Evolutionary conservation across 2,113 vertebrate genomes (phyloP), one percentile per base, ranked within the genome.

Genomic region (Toxotes jaculatrix): DNA sequence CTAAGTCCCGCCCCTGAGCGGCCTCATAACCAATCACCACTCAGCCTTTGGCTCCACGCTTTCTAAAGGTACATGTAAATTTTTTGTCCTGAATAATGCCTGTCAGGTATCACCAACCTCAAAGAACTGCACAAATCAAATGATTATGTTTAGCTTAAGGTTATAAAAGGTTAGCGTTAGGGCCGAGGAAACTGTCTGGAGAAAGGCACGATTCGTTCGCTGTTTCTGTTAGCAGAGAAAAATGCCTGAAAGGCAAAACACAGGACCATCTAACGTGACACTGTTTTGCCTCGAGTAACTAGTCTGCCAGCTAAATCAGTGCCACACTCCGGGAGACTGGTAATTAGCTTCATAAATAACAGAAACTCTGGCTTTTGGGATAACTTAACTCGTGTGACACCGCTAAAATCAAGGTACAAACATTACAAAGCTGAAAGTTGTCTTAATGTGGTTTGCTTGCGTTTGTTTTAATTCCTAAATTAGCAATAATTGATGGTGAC

Each of bases 1-100:
- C 4, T 19, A 80, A 72, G 57, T n/a, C 75, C 85, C 86, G 75
- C 91, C 94, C 68, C 53, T 9, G 40, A 40, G 1, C 19, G 16
- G 7, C n/a, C 4, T 55, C 7, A 1, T 47, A 77, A 86, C 92
- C 93, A 94, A 95, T 94, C 82, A 88, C 2, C 14, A 14, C n/a
- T 47, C 43, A 56, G 49, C 7, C 0, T 43, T 72, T 36, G 16
- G 49, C 4, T 75, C 51, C 2, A 23, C 14, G 2, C 12, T 0
- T 1, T 11, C 2, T 10, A 49, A 9, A 7, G 0, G 0, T 0
- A 3, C 0, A 1, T 3, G 0, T 10, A 1, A 1, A 31, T 0
- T 0, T 5, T 66, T 19, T 19, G 0, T 6, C 85, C 85, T 27
- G 23, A 36, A 0, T 0, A 0, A 0, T 7, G 81, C 1, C 72